A percentile compares a stretch with the other conserved stretches of the same genome.
Evolutionary conservation across 2,113 vertebrate species (phyloP).

Genomic region (Pontoporia blainvillei): DNA sequence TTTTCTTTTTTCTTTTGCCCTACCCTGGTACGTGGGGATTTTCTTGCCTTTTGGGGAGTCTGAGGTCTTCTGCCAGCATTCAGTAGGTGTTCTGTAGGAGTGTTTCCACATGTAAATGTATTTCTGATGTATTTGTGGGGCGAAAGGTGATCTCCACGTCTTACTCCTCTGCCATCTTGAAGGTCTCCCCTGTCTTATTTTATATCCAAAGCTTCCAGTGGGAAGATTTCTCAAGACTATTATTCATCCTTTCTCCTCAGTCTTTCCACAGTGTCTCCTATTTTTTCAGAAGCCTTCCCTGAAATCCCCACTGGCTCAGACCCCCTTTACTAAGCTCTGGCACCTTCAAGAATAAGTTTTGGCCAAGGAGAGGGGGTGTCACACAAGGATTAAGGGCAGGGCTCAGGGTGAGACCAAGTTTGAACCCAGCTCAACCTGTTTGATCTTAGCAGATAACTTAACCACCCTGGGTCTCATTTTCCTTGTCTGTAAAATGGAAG

Average conservation of each 20-base stretch:
- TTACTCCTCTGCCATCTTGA: no score
- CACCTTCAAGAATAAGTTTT: background rate
- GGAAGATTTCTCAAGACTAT: background rate
- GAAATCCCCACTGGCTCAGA: background rate
- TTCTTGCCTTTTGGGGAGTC: no score
- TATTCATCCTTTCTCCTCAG: background rate
- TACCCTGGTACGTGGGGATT: rapidly evolving
- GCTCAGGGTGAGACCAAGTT: background rate
- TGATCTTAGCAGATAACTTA: background rate
- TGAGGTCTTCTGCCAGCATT: no score
- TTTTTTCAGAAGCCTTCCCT: background rate
- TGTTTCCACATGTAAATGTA: no score
- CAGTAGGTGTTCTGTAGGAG: no score
- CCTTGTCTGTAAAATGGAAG: background rate
- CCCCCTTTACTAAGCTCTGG: background rate
- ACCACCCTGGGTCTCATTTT: background rate
- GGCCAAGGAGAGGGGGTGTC: background rate
- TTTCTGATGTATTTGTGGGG: no score
- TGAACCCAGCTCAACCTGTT: background rate
- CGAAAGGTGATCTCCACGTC: no score
- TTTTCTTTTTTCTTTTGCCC: no score
- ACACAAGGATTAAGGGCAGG: rapidly evolving
- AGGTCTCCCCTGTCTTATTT: background rate
- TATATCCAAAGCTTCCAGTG: background rate
- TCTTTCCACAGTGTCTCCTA: background rate